A percentile compares a stretch with the other conserved stretches of the same genome.
phyloP scores from a whole-genome alignment of 2,888 invertebrate genomes.

The Rhopalosiphum nymphaeae region DNA sequence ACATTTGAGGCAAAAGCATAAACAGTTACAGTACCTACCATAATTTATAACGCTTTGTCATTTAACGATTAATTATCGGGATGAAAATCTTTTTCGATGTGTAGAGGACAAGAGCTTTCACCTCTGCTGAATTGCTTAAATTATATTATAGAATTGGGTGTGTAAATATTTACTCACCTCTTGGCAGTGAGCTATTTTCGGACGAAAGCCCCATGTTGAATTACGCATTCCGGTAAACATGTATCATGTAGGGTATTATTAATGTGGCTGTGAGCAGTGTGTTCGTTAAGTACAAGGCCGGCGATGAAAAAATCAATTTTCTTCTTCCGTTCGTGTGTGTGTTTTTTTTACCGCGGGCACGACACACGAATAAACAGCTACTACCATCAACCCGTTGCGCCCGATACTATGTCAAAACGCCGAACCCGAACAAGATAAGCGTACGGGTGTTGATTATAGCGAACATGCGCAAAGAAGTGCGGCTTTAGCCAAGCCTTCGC shows the following conservation, averaged over 20 bases:
- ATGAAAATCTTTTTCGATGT: background rate
- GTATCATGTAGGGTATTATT: slow-evolving; percentile 29
- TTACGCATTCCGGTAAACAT: slow-evolving; percentile 60
- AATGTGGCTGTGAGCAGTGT: background rate
- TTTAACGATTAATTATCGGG: background rate
- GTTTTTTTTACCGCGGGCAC: background rate
- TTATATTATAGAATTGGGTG: background rate
- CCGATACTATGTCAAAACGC: slow-evolving; percentile 20
- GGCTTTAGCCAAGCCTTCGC: background rate
- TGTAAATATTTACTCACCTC: slow-evolving; percentile 26
- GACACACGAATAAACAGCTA: background rate
- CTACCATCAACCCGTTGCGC: background rate
- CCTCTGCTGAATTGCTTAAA: background rate
- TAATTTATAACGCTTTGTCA: background rate
- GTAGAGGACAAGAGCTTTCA: background rate
- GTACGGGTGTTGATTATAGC: slow-evolving; percentile 31
- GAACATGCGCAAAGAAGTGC: slow-evolving; percentile 31
- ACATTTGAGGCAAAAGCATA: background rate
- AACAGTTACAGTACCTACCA: background rate
- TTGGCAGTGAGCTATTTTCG: slow-evolving; percentile 60
- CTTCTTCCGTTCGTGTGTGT: background rate
- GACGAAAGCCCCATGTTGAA: slow-evolving; percentile 48
- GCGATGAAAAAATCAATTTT: slow-evolving; percentile 42
- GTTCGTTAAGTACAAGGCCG: slow-evolving; percentile 47
- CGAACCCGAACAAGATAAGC: slow-evolving; percentile 50